Evolutionary conservation across 1,140 invertebrate species (phyloP).

Genomic region (Lasioglossum baleicum): DNA sequence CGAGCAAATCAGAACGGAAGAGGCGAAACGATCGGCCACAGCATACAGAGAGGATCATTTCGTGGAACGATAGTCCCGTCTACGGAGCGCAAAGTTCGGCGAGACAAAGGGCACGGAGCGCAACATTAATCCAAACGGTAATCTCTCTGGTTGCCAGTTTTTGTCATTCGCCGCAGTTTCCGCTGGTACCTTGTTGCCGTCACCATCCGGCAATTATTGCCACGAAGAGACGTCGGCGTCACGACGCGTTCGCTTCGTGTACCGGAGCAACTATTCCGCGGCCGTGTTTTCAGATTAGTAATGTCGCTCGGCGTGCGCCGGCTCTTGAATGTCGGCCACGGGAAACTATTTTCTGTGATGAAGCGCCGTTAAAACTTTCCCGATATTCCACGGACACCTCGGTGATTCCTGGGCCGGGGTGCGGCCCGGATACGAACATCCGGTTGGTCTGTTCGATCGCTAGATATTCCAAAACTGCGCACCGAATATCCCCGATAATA

Average conservation of each 20-base stretch:
- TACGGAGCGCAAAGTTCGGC: neutral
- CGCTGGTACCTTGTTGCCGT: constrained; percentile 3
- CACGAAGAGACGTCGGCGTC: constrained; percentile 28
- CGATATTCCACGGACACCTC: constrained; percentile 64
- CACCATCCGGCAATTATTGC: constrained; percentile 46
- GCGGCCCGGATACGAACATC: constrained; percentile 51
- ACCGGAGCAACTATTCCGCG: constrained; percentile 45
- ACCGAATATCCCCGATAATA: constrained; percentile 64
- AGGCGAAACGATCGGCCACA: too few relatives aligned
- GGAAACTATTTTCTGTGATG: constrained; percentile 74
- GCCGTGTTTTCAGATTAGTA: constrained; percentile 38
- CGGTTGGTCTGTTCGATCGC: constrained; percentile 35
- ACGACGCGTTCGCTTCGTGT: too few relatives aligned
- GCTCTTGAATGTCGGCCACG: constrained; percentile 22
- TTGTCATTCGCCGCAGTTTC: constrained; percentile 13
- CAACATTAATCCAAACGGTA: constrained; percentile 37
- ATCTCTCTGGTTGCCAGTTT: constrained; percentile 42
- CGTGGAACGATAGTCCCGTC: neutral
- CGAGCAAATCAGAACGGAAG: too few relatives aligned
- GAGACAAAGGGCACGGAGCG: constrained; percentile 11
- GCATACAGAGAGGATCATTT: neutral
- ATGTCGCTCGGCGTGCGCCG: constrained; percentile 6
- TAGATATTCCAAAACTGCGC: constrained; percentile 74
- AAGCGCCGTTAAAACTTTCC: constrained; percentile 75
- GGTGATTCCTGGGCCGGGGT: constrained; percentile 50